These are phyloP conservation scores for Xyrichtys novacula DNA, from an alignment of 2,797 vertebrate genomes.

Conservation along the genomic window DNA sequence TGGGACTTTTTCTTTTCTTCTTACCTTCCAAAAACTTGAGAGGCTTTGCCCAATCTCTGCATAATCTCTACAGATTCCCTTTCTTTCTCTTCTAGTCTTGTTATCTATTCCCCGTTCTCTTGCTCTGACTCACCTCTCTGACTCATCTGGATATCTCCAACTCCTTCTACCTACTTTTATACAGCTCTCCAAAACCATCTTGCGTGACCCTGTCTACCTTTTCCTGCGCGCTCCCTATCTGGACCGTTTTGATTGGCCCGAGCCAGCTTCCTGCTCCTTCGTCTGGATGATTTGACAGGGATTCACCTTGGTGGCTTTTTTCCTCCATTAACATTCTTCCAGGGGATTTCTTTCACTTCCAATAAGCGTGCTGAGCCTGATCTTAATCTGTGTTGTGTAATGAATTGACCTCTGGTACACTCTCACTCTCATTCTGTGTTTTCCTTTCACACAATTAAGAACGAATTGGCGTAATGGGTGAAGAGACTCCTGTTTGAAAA, in stretches of 20 bases:
- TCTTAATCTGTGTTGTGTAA: conserved; percentile 78
- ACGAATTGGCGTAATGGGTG: conserved; percentile 38
- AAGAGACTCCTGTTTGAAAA: conserved; percentile 2
- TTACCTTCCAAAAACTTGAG: conserved; percentile 29
- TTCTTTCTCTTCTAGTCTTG: conserved; percentile 16
- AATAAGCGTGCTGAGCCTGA: conserved; percentile 60
- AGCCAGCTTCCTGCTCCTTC: conserved; percentile 34
- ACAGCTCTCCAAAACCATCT: conserved; percentile 15
- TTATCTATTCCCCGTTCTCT: conserved; percentile 35
- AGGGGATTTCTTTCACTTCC: conserved; percentile 77
- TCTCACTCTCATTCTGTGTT: conserved; percentile 5
- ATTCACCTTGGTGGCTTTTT: conserved; percentile 53
- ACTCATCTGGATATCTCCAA: conserved; percentile 15
- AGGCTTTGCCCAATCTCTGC: conserved; percentile 36
- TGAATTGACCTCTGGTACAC: conserved; percentile 42
- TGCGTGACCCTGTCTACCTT: neutral
- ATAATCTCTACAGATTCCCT: conserved; percentile 53
- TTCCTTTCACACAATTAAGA: conserved; percentile 26
- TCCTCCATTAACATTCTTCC: conserved; percentile 79
- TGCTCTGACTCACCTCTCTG: conserved; percentile 12
- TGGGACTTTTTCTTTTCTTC: conserved; percentile 16
- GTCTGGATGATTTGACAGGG: conserved; percentile 55
- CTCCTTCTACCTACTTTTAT: conserved; percentile 22
- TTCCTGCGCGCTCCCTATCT: conserved; percentile 11
- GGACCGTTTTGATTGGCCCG: conserved; percentile 27